phyloP scores from a whole-genome alignment of 2,113 vertebrate genomes.

The Illadopsis cleaveri region DNA sequence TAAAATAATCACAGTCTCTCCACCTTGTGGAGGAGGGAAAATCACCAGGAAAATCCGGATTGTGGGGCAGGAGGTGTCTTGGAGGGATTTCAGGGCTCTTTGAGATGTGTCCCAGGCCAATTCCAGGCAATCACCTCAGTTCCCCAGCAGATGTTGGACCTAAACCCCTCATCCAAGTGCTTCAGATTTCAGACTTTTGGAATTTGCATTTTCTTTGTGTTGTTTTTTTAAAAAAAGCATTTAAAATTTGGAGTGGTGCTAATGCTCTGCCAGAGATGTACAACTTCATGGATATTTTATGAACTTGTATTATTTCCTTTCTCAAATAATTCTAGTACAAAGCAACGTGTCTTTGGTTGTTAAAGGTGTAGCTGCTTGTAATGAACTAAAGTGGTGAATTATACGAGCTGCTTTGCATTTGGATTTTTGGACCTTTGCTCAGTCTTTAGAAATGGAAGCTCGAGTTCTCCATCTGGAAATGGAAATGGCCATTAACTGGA shows the following conservation, averaged over 20 bases:
- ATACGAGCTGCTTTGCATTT: rapidly evolving
- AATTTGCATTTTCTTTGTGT: neutral
- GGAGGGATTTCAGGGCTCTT: neutral
- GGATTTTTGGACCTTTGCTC: neutral
- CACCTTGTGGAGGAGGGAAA: neutral
- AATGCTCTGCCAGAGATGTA: neutral
- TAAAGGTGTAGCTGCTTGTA: neutral
- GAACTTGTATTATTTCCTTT: neutral
- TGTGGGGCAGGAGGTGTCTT: neutral
- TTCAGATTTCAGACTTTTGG: neutral
- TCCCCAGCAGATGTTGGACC: neutral
- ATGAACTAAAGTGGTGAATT: neutral
- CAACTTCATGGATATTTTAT: neutral
- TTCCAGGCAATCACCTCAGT: neutral
- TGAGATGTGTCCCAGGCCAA: too few species aligned
- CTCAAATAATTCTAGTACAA: neutral
- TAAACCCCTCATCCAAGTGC: neutral
- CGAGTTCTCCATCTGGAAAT: neutral
- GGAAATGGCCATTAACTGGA: neutral
- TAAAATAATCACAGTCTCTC: neutral
- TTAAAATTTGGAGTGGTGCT: neutral
- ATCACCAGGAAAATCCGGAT: rapidly evolving
- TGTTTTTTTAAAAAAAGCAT: neutral
- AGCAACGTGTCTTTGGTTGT: neutral
- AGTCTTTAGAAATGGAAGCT: neutral